phyloP scores from a whole-genome alignment of 2,888 invertebrate genomes.

The Nebria salina region DNA sequence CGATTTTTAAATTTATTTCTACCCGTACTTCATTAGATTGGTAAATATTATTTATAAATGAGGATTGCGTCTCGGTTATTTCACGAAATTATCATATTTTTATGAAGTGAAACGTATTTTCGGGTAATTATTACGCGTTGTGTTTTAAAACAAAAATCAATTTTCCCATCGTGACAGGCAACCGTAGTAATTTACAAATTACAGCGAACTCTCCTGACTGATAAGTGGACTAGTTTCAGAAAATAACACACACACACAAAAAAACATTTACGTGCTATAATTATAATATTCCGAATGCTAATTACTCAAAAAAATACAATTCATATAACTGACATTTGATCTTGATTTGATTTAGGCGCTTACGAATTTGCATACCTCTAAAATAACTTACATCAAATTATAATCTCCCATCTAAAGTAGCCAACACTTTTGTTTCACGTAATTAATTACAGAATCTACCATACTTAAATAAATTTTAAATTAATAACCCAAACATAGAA shows the following conservation, averaged over 20 bases:
- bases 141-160: not conserved
- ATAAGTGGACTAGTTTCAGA: not conserved
- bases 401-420: too few relatives aligned
- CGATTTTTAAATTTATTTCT: not conserved
- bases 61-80: not conserved
- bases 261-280: not conserved
- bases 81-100: not conserved
- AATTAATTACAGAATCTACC: too few relatives aligned
- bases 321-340: constrained; percentile 22
- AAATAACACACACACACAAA: not conserved
- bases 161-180: constrained; percentile 12
- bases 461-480: too few relatives aligned
- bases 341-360: constrained; percentile 17
- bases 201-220: not conserved
- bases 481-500: too few relatives aligned
- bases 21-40: not conserved
- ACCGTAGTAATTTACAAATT: not conserved
- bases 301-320: constrained; percentile 19
- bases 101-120: too few relatives aligned
- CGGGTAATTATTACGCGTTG: not conserved
- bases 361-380: constrained; percentile 10
- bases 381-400: too few relatives aligned
- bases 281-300: constrained; percentile 12
- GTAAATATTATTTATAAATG: constrained; percentile 6
- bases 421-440: too few relatives aligned